Evolutionary conservation across 2,797 vertebrate genomes (phyloP).

Genomic region (Toxotes lorentzi): DNA sequence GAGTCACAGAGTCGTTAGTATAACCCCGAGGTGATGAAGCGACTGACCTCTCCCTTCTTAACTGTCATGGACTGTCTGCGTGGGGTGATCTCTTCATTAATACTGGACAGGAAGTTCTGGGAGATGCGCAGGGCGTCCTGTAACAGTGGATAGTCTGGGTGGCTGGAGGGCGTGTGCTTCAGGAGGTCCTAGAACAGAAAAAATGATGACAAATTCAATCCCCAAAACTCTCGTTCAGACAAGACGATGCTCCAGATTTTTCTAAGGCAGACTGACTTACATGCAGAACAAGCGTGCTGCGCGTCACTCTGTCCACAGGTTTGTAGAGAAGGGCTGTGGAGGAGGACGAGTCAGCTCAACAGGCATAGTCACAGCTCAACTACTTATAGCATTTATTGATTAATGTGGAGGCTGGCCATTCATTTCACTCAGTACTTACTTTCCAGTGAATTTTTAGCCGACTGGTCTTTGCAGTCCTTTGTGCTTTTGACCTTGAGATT

Average conservation of each 20-base stretch:
- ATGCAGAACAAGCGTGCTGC: conserved; percentile 97
- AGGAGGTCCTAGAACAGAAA: conserved; percentile 89
- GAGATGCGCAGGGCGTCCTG: conserved; percentile 98
- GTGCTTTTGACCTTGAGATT: conserved; percentile 94
- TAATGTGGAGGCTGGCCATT: conserved; percentile 27
- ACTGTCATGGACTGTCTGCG: conserved; percentile 98
- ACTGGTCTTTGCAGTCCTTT: conserved; percentile 95
- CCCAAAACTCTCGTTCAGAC: not conserved
- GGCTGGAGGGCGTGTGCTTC: conserved; percentile 94
- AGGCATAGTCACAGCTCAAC: conserved; percentile 23
- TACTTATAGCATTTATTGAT: conserved; percentile 54
- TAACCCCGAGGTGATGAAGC: not conserved
- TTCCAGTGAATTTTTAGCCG: conserved; percentile 94
- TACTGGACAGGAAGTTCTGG: conserved; percentile 98
- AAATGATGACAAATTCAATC: conserved; percentile 14
- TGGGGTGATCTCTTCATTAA: conserved; percentile 98
- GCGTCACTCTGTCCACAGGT: conserved; percentile 96
- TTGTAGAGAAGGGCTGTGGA: conserved; percentile 94
- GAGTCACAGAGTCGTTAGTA: not conserved
- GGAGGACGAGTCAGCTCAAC: conserved; percentile 56
- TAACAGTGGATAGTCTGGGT: conserved; percentile 92
- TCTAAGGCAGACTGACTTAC: conserved; percentile 84
- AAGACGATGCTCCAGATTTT: not conserved
- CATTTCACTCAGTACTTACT: conserved; percentile 86
- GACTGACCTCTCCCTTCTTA: conserved; percentile 97